phyloP scores from a whole-genome alignment of 2,113 vertebrate species.

The Tinamus guttatus region DNA sequence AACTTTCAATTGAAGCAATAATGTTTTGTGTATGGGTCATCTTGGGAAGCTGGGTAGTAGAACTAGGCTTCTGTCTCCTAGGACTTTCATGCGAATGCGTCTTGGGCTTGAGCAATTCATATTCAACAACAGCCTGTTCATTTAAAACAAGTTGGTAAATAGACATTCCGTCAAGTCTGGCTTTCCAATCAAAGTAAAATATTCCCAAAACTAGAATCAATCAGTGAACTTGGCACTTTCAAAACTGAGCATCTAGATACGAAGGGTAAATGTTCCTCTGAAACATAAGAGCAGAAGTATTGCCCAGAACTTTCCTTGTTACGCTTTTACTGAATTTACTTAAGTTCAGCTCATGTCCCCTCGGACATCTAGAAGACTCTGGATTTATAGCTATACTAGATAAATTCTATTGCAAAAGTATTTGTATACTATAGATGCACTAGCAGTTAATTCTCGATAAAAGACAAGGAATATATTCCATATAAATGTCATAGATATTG shows the following conservation, averaged over 20 bases:
- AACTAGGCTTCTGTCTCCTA: not conserved
- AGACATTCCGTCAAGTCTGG: not conserved
- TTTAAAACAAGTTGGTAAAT: not conserved
- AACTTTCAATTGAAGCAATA: not conserved
- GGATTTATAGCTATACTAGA: not conserved
- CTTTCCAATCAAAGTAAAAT: not conserved
- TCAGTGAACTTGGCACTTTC: not conserved
- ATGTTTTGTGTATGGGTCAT: not conserved
- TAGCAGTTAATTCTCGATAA: not conserved
- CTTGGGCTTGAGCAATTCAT: not conserved
- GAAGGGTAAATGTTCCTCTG: not conserved
- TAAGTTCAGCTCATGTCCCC: not conserved
- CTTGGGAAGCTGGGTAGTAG: not conserved
- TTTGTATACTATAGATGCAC: not conserved
- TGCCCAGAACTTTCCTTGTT: not conserved
- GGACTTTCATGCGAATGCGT: not conserved
- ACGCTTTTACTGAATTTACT: not conserved
- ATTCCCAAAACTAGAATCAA: fast-evolving
- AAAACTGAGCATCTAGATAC: not conserved
- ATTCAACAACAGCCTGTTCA: not conserved
- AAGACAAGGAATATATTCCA: not conserved
- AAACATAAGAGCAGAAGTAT: not conserved
- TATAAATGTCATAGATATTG: not conserved
- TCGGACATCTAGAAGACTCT: not conserved
- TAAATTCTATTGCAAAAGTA: not conserved